Percentiles rank a stretch among this genome's conserved stretches.
These are phyloP conservation scores for Drosophila sordidula DNA, from an alignment of 2,888 invertebrate genomes.

Conservation along the genomic window DNA sequence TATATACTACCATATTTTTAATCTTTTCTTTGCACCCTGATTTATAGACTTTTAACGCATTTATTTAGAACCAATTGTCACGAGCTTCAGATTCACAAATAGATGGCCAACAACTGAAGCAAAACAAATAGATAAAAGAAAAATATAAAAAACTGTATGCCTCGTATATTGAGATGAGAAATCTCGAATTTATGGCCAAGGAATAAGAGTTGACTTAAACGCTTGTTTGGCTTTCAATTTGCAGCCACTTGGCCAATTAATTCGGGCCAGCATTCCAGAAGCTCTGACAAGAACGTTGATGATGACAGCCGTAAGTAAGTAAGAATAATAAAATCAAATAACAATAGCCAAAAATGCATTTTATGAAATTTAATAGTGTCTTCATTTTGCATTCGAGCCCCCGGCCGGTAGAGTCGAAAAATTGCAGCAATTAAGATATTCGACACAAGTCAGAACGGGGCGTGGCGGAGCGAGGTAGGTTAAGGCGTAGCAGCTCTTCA, in stretches of 20 bases:
- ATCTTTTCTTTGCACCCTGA: constrained; percentile 14
- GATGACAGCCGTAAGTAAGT: constrained; percentile 2
- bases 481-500: background rate
- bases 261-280: constrained; percentile 11
- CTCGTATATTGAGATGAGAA: background rate
- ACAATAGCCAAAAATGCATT: constrained; percentile 27
- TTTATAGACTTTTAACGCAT: constrained; percentile 27
- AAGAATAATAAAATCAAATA: constrained; percentile 31
- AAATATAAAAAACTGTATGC: background rate
- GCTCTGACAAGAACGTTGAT: background rate
- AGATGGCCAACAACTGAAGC: constrained; percentile 4
- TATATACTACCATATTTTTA: constrained; percentile 9
- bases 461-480: too few species aligned
- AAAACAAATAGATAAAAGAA: constrained; percentile 6
- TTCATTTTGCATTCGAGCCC: constrained; percentile 2
- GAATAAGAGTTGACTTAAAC: constrained; percentile 22
- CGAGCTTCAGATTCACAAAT: constrained; percentile 6
- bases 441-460: constrained; percentile 24
- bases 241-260: constrained; percentile 40
- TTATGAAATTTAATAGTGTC: constrained; percentile 24
- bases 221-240: constrained; percentile 27
- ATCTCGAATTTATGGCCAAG: constrained; percentile 12
- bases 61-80: constrained; percentile 4
- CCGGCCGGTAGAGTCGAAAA: constrained; percentile 13
- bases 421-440: constrained; percentile 60